Evolutionary conservation across 2,113 vertebrate species (phyloP), one percentile per base, ranked within the genome.

Genomic region (Rhodinocichla rosea): DNA sequence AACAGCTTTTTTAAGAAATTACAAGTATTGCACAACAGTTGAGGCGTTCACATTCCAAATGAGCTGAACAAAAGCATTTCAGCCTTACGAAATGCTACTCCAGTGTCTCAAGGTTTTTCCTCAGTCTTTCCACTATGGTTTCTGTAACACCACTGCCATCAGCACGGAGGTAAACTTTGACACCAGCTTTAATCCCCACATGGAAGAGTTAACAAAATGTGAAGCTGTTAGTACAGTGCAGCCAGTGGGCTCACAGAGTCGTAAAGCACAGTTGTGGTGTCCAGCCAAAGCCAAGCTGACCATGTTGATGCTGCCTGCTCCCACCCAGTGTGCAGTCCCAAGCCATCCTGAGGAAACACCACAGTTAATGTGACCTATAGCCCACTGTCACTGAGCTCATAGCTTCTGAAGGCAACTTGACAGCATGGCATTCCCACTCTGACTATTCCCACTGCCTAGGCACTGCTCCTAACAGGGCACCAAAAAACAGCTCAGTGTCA

Each of bases 11-110:
- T 76, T 49, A 82, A 95, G 91, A 96, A 95, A 92, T n/a, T 7
- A 70, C 50, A 64, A 90, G 39, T 55, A 88, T 96, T 97, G 76
- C 85, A 89, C 69, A 97, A 96, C 59, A 93, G 53, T 7, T 7
- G 69, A 86, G 80, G 64, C 77, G 1, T 78, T 91, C 86, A 64
- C 92, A 73, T 88, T 94, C 85, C 47, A 1, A 55, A 55, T 21
- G 49, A 80, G 24, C 52, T 37, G 35, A 90, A 94, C 18, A 87
- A 53, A 89, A 90, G 60, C 28, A 2, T 69, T 92, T 92, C 64
- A 79, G 62, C 47, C 37, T 89, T 84, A 93, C 44, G 64, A 94
- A 92, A 90, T 7, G 0, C 74, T 71, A 35, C 53, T 80, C n/a
- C 37, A 63, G 3, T 6, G 3, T 50, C 32, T 81, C 39, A 55